A percentile compares a stretch with the other conserved stretches of the same genome.
These are phyloP conservation scores for Corythornis cristatus DNA, from an alignment of 2,113 vertebrate species.

Conservation along the genomic window DNA sequence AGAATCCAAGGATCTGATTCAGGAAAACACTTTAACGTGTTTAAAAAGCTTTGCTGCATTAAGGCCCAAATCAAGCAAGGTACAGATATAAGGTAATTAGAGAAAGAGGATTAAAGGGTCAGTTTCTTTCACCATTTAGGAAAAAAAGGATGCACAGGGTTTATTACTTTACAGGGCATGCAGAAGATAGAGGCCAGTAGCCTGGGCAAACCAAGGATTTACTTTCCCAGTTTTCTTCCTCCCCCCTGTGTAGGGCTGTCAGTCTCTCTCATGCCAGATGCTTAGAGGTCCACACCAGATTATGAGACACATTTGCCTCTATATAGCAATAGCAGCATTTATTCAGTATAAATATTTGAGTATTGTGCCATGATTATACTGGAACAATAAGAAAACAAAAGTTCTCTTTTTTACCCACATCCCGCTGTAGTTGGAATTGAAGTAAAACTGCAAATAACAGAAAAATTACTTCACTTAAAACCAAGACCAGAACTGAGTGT, in stretches of 20 bases:
- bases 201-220: not conserved
- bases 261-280: accelerated
- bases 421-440: not conserved
- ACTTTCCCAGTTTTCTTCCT: not conserved
- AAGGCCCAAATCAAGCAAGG: constrained; percentile 1
- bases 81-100: not conserved
- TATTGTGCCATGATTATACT: not conserved
- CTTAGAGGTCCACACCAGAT: not conserved
- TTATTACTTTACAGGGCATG: not conserved
- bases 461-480: not conserved
- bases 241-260: not conserved
- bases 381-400: not conserved
- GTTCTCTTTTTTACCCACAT: not conserved
- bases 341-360: not conserved
- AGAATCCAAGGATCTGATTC: not conserved
- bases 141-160: not conserved
- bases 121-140: not conserved
- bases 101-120: not conserved
- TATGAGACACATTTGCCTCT: not conserved
- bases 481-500: not conserved
- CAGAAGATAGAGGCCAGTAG: not conserved
- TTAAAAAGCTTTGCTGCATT: constrained; percentile 1
- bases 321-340: not conserved
- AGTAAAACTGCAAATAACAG: not conserved
- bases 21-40: not conserved